phyloP scores from a whole-genome alignment of 2,113 vertebrate genomes.

The Columbina picui region DNA sequence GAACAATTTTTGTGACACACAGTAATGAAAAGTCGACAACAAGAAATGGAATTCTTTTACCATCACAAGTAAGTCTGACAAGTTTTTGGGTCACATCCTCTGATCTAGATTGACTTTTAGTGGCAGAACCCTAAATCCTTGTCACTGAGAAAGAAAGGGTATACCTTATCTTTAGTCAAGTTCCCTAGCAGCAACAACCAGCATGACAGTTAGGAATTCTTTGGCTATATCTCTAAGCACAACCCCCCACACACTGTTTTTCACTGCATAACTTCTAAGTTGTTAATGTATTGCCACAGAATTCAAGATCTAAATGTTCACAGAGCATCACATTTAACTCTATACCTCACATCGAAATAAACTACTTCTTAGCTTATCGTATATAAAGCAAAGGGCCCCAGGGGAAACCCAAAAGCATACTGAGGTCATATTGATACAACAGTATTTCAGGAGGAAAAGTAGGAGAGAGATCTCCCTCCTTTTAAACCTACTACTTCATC shows the following conservation, averaged over 20 bases:
- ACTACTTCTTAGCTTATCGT: neutral
- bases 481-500: neutral
- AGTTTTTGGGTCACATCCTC: constrained; percentile 19
- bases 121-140: constrained; percentile 4
- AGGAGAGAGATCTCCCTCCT: neutral
- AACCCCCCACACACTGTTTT: neutral
- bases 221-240: neutral
- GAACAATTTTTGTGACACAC: constrained; percentile 35
- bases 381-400: neutral
- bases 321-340: neutral
- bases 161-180: neutral
- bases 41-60: neutral
- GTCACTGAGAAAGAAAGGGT: neutral
- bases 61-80: constrained; percentile 27
- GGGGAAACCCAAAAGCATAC: neutral
- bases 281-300: neutral
- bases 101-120: neutral
- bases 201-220: neutral
- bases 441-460: neutral
- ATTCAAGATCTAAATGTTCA: neutral
- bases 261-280: neutral
- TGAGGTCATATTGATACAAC: neutral
- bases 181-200: neutral
- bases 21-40: constrained; percentile 43
- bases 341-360: neutral